A percentile compares a stretch with the other conserved stretches of the same genome.
Evolutionary conservation across 2,888 invertebrate species (phyloP).

Genomic region (Laspeyria flexula): DNA sequence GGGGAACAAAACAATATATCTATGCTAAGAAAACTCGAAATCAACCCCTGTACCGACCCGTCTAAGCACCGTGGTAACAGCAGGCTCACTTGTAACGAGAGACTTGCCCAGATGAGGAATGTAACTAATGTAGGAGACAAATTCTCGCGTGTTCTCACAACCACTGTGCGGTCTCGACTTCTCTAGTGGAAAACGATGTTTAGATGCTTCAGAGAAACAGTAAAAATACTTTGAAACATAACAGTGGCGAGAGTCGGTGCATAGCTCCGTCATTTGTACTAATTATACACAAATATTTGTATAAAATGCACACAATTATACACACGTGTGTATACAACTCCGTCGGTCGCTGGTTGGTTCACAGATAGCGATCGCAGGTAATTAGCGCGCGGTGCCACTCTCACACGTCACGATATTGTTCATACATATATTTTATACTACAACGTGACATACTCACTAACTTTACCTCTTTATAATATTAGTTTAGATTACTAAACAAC

Average conservation of each 20-base stretch:
- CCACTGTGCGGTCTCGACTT: conserved; percentile 6
- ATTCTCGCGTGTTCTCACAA: too few species aligned
- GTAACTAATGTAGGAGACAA: too few species aligned
- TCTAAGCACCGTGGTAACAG: too few species aligned
- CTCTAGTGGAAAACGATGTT: too few species aligned
- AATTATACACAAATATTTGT: conserved; percentile 40
- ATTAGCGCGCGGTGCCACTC: conserved; percentile 4
- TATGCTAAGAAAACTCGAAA: too few species aligned
- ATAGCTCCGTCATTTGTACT: conserved; percentile 14
- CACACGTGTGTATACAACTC: background rate
- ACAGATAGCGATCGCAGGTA: conserved; percentile 24
- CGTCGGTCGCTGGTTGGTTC: background rate
- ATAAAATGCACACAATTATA: conserved; percentile 8
- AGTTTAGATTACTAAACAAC: too few species aligned
- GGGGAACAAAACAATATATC: too few species aligned
- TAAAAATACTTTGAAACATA: conserved; percentile 9
- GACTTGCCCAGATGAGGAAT: too few species aligned
- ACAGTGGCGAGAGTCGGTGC: background rate
- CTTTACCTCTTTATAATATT: too few species aligned
- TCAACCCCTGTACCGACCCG: too few species aligned
- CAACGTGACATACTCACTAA: background rate
- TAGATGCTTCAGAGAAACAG: conserved; percentile 9
- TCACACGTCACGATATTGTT: background rate
- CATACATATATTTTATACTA: background rate
- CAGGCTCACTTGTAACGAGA: too few species aligned